phyloP scores from a whole-genome alignment of 1,140 invertebrate species.

The Lepidostoma basale region DNA sequence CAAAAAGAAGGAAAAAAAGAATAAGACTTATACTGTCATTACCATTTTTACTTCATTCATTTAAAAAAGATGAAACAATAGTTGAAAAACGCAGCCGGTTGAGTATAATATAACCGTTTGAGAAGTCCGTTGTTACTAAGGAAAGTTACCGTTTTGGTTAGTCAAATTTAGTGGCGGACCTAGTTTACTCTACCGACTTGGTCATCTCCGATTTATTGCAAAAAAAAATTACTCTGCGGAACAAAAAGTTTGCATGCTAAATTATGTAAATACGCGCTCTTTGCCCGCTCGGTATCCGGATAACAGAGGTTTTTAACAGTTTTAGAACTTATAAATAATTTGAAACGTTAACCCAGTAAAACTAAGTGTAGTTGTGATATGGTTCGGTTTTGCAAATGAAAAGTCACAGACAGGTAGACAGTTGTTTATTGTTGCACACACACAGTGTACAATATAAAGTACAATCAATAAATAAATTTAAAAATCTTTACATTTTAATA shows the following conservation, averaged over 20 bases:
- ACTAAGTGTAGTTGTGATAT: no score
- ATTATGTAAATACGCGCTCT: background rate
- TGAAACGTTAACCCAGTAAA: background rate
- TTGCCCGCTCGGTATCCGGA: background rate
- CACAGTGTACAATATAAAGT: no score
- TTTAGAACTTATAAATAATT: background rate
- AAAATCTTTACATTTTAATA: no score
- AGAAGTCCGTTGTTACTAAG: conserved; percentile 15
- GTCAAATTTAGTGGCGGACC: conserved; percentile 13
- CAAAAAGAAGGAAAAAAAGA: background rate
- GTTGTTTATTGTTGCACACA: no score
- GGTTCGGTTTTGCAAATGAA: no score
- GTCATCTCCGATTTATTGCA: no score
- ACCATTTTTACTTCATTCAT: background rate
- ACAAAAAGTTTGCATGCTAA: background rate
- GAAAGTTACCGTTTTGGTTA: conserved; percentile 24
- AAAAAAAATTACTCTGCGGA: background rate
- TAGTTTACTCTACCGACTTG: no score
- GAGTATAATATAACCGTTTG: background rate
- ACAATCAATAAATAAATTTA: no score
- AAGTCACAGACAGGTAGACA: no score
- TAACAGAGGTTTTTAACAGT: background rate
- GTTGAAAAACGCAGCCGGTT: background rate
- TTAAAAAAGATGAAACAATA: background rate
- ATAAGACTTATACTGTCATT: background rate